Evolutionary conservation across 2,888 invertebrate genomes (phyloP).

Genomic region (Lissocephala sabroskyi): DNA sequence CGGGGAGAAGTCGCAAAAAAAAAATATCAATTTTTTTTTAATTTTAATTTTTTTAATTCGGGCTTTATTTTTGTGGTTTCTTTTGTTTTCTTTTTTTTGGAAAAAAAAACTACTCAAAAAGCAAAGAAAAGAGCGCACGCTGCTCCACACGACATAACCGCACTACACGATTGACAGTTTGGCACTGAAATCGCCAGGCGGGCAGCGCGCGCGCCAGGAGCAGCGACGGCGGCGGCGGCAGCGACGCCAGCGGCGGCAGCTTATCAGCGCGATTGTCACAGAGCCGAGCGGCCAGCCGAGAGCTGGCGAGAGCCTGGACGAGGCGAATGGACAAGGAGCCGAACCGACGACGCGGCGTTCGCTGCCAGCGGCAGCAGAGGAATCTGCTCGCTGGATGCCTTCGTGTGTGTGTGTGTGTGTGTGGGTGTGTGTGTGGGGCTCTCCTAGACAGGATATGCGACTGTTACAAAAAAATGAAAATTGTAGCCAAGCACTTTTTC

Average conservation of each 20-base stretch:
- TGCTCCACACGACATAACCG: constrained; percentile 63
- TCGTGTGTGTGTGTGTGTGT: constrained; percentile 10
- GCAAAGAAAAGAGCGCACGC: constrained; percentile 49
- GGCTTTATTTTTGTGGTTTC: not conserved
- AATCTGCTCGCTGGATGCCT: constrained; percentile 4
- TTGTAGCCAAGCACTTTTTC: constrained; percentile 20
- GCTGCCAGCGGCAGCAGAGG: constrained; percentile 2
- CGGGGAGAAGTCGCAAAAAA: not conserved
- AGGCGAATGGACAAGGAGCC: constrained; percentile 9
- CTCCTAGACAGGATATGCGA: constrained; percentile 23
- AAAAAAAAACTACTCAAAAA: constrained; percentile 44
- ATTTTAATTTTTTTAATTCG: not conserved
- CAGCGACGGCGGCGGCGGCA: constrained; percentile 8
- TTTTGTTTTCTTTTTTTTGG: not conserved
- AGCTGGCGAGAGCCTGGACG: constrained; percentile 1
- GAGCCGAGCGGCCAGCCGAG: not conserved
- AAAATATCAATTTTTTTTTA: not conserved
- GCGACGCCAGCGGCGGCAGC: constrained; percentile 19
- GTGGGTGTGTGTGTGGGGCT: not conserved
- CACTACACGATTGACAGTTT: constrained; percentile 69
- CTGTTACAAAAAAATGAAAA: constrained; percentile 29
- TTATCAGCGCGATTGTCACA: constrained; percentile 31
- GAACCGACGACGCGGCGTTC: constrained; percentile 11
- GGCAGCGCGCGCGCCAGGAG: constrained; percentile 3
- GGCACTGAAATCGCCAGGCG: constrained; percentile 52